Conservation (phyloP, 92 coral and sea anemone genomes). For the Heliopora coerulea region DNA sequence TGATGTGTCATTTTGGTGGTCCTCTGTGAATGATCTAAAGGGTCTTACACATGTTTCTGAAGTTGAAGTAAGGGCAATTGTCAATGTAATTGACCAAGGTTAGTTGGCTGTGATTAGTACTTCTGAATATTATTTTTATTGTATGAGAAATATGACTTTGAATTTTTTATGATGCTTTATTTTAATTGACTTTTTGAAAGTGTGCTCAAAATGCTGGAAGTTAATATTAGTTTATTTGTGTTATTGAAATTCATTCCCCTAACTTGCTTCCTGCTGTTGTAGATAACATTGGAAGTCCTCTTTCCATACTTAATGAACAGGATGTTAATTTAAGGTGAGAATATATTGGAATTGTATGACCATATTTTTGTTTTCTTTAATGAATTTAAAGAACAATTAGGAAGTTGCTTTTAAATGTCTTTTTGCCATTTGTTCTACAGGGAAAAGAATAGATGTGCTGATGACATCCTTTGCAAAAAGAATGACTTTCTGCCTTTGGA, state of each 20-base stretch:
- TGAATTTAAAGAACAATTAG: not conserved
- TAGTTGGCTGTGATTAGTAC: too few relatives aligned
- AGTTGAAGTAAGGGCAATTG: not conserved
- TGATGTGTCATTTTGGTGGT: not conserved
- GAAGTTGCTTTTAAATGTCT: not conserved
- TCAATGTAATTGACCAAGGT: conserved; percentile 14
- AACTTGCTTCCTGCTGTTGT: not conserved
- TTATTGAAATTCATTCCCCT: not conserved
- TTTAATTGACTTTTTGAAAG: too few relatives aligned
- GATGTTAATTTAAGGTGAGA: not conserved
- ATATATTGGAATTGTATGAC: too few relatives aligned
- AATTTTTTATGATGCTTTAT: too few relatives aligned
- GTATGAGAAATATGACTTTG: too few relatives aligned
- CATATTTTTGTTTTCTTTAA: too few relatives aligned
- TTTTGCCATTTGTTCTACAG: conserved; percentile 34
- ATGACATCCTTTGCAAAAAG: not conserved
- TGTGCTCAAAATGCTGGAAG: too few relatives aligned
- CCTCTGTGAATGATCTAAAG: not conserved
- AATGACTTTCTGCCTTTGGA: not conserved
- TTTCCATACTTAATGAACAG: conserved; percentile 5
- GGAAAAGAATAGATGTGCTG: not conserved
- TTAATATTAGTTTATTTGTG: too few relatives aligned
- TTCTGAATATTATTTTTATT: too few relatives aligned
- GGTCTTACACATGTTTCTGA: not conserved
- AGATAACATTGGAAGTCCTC: conserved; percentile 11